Conservation (phyloP, 2,797 vertebrate genomes). For the Mastacembelus armatus region DNA sequence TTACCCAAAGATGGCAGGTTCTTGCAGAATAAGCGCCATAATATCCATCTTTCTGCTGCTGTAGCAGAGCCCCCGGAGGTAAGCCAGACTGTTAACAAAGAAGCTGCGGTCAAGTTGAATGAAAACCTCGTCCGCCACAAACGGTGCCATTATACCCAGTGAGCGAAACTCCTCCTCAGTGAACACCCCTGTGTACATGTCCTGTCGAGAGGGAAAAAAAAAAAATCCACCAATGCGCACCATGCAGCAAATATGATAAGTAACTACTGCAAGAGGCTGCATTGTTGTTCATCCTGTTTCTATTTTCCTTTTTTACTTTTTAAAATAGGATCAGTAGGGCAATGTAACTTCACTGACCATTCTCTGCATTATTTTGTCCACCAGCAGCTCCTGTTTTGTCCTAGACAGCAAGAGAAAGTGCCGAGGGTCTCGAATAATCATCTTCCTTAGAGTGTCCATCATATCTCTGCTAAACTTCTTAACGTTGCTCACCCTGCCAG, state of each 20-base stretch:
- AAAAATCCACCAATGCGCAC: background rate
- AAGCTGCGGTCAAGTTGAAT: conserved; percentile 78
- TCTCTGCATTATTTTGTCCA: conserved; percentile 83
- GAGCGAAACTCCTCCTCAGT: conserved; percentile 81
- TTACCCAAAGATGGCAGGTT: conserved; percentile 81
- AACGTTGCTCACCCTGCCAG: conserved; percentile 80
- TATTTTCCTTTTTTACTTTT: background rate
- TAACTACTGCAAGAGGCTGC: background rate
- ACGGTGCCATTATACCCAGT: conserved; percentile 82
- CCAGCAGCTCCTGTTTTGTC: conserved; percentile 81
- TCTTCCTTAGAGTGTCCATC: conserved; percentile 78
- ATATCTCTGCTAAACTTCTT: conserved; percentile 77
- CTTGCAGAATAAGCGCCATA: conserved; percentile 79
- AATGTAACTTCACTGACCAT: conserved; percentile 71
- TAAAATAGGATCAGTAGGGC: background rate
- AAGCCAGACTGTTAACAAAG: conserved; percentile 75
- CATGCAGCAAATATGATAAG: background rate
- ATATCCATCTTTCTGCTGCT: conserved; percentile 74
- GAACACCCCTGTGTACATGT: conserved; percentile 79
- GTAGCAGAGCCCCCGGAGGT: conserved; percentile 80
- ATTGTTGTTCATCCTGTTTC: background rate
- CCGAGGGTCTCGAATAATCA: conserved; percentile 71
- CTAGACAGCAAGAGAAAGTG: conserved; percentile 79
- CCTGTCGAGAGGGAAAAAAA: conserved; percentile 56
- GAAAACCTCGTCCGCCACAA: conserved; percentile 83